phyloP scores from a whole-genome alignment of 2,888 invertebrate genomes.

The Lasius platythorax region DNA sequence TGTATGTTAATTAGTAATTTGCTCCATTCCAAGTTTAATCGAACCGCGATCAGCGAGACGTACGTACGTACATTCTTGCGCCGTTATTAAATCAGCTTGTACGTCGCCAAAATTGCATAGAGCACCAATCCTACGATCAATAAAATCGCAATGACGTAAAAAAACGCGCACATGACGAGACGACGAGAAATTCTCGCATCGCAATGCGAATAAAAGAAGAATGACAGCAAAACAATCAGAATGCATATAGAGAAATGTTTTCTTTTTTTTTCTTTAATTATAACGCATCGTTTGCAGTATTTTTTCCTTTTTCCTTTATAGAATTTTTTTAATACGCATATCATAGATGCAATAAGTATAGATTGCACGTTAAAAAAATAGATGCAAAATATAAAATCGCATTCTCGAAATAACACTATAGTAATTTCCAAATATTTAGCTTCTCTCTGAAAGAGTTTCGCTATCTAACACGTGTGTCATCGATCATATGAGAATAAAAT shows the following conservation, averaged over 20 bases:
- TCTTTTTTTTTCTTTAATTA: background rate
- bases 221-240: background rate
- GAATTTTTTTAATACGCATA: background rate
- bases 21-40: conserved; percentile 48
- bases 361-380: background rate
- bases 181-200: background rate
- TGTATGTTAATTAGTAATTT: conserved; percentile 44
- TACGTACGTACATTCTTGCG: background rate
- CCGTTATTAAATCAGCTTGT: conserved; percentile 58
- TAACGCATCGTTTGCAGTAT: background rate
- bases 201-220: conserved; percentile 41
- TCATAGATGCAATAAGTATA: background rate
- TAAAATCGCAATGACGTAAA: conserved; percentile 69
- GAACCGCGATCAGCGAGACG: background rate
- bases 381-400: background rate
- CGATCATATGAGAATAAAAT: background rate
- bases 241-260: background rate
- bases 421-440: background rate
- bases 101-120: conserved; percentile 61
- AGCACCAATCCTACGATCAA: conserved; percentile 64
- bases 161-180: conserved; percentile 71
- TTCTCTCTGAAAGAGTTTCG: background rate
- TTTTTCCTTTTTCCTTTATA: background rate
- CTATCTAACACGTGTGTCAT: background rate
- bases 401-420: background rate